Conservation (phyloP, 2,797 vertebrate species). For the Intellagama lesueurii region DNA sequence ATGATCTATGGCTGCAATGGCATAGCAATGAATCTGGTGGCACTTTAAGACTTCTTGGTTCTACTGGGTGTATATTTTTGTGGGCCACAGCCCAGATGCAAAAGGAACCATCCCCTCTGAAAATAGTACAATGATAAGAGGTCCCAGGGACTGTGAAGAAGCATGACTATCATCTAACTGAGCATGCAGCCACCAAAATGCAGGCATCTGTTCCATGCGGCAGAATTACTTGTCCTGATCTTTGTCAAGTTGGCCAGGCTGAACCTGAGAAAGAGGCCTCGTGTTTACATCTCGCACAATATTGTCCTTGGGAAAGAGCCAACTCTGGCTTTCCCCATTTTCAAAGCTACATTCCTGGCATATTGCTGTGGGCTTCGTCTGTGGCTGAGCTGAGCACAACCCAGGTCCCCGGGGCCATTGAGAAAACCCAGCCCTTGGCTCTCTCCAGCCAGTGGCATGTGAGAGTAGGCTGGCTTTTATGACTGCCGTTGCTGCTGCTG, state of each 20-base stretch:
- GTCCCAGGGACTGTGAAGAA: not conserved
- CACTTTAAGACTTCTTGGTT: too few relatives aligned
- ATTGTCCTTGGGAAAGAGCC: constrained; percentile 59
- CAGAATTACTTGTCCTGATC: constrained; percentile 20
- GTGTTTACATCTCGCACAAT: constrained; percentile 60
- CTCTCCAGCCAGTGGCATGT: constrained; percentile 3
- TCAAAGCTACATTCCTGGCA: constrained; percentile 74
- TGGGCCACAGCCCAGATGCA: too few relatives aligned
- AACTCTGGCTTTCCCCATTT: constrained; percentile 69
- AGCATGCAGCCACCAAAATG: not conserved
- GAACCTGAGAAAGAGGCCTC: constrained; percentile 57
- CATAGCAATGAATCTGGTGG: not conserved
- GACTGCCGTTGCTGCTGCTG: not conserved
- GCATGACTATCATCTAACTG: constrained; percentile 25
- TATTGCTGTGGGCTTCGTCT: constrained; percentile 60
- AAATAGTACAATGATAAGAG: constrained; percentile 28
- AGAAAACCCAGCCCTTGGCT: constrained; percentile 3
- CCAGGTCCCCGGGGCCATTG: constrained; percentile 14
- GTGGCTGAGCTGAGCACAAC: constrained; percentile 9
- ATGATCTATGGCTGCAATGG: not conserved
- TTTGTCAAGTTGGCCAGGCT: constrained; percentile 34
- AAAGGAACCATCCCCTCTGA: too few relatives aligned
- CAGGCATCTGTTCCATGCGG: not conserved
- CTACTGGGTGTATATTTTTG: too few relatives aligned
- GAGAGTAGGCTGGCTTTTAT: not conserved